These are phyloP conservation scores for Lethenteron camtschaticum DNA, from an alignment of 2,113 vertebrate genomes.

Conservation along the genomic window DNA sequence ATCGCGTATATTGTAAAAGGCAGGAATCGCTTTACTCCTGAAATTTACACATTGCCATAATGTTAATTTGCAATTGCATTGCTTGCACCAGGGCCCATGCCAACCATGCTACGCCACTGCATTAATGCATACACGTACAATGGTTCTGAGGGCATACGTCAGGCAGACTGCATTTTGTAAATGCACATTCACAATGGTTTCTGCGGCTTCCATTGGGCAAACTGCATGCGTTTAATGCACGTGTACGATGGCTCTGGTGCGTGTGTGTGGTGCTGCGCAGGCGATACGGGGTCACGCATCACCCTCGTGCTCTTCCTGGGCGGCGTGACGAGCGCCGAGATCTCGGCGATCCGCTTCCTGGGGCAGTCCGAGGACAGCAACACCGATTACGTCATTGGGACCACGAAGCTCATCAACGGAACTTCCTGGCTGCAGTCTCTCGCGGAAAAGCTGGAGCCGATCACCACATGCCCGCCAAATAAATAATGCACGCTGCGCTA, in stretches of 20 bases:
- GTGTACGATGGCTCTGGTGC: background rate
- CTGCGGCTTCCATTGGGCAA: too few species aligned
- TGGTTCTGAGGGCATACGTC: too few species aligned
- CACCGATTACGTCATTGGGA: slow-evolving; percentile 80
- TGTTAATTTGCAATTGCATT: too few species aligned
- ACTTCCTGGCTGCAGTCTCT: slow-evolving; percentile 73
- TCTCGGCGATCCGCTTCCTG: slow-evolving; percentile 73
- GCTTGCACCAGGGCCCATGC: too few species aligned
- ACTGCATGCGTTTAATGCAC: too few species aligned
- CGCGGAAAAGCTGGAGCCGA: slow-evolving; percentile 59
- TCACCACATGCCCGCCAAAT: slow-evolving; percentile 22
- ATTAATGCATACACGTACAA: too few species aligned
- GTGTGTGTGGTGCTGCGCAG: background rate
- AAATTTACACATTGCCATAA: too few species aligned
- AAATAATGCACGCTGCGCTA: background rate
- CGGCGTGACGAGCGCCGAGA: slow-evolving; percentile 72
- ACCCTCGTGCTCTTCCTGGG: slow-evolving; percentile 87
- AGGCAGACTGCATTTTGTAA: too few species aligned
- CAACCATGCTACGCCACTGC: too few species aligned
- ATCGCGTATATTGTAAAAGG: too few species aligned
- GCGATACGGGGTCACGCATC: slow-evolving; percentile 21
- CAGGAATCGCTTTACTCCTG: too few species aligned
- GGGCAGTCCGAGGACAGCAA: slow-evolving; percentile 90
- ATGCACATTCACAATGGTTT: too few species aligned
- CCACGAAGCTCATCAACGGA: slow-evolving; percentile 82